Base-by-base conservation (phyloP, 2,888 invertebrate genomes). In the Hydrotaea diabolus region DNA sequence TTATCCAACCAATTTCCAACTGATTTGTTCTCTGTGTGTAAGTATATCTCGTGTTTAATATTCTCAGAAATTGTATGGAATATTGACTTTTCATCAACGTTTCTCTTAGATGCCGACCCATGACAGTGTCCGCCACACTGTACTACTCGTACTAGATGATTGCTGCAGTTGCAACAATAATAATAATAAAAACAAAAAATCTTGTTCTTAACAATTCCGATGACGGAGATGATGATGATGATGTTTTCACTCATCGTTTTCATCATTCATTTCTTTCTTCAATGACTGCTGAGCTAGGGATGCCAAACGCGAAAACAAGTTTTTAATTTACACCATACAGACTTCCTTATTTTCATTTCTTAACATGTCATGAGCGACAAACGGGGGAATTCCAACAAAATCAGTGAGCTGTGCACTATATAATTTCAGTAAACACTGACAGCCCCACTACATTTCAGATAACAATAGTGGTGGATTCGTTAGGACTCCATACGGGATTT, bases 21-120 rank as follows among this genome's bases (percentile, higher is more conserved):
- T n/a, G n/a, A n/a, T n/a, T n/a, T n/a, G n/a, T n/a, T n/a, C n/a
- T n/a, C n/a, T n/a, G n/a, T n/a, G n/a, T n/a, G n/a, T n/a, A n/a
- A n/a, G 57, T 57, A 53, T 1, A 53, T 8, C 19, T 3, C n/a
- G 1, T 53, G 19, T 15, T 7, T 31, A 7, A 31, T 7, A 2
- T 7, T 26, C 53, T 17, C 31, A 31, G 43, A 57, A 31, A 59
- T 77, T 64, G 62, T 71, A 64, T 43, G 57, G 79, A 75, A 53
- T 17, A 69, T 75, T 78, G 39, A 53, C 23, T 64, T 78, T 8
- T 36, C n/a, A 8, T 13, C 39, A 39, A 39, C 4, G 9, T 39
- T 79, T 55, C 75, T 59, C 69, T 55, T 74, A 71, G 73, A 72
- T 73, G 76, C 36, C 55, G 53, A 15, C 59, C 62, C 57, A 80